phyloP scores from a whole-genome alignment of 2,113 vertebrate species.

The Corythoichthys intestinalis region DNA sequence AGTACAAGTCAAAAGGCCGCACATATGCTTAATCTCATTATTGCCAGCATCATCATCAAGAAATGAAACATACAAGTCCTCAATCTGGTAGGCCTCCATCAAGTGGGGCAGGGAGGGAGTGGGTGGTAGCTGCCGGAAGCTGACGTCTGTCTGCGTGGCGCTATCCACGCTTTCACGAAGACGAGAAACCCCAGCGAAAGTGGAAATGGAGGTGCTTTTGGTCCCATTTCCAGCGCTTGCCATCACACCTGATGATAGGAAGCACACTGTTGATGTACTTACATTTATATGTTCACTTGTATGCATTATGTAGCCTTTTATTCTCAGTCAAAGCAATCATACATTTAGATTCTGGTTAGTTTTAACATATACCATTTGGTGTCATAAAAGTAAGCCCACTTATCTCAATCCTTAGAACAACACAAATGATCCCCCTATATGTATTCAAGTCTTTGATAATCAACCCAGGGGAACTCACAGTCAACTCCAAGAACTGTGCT shows the following conservation, averaged over 20 bases:
- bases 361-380: no score
- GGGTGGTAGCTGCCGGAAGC: constrained; percentile 73
- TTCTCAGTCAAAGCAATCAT: no score
- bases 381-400: no score
- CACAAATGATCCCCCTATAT: no score
- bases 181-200: constrained; percentile 28
- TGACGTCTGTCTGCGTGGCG: constrained; percentile 84
- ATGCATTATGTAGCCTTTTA: no score
- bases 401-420: no score
- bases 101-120: constrained; percentile 68
- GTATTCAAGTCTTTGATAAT: no score
- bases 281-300: no score
- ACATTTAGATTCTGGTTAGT: no score
- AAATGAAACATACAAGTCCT: constrained; percentile 31
- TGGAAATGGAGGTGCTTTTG: constrained; percentile 29
- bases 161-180: constrained; percentile 75
- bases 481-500: no score
- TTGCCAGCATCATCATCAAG: neutral
- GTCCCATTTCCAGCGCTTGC: constrained; percentile 17
- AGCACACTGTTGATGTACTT: no score
- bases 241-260: constrained; percentile 25
- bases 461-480: no score
- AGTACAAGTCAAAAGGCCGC: neutral
- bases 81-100: constrained; percentile 63
- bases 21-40: neutral